Evolutionary conservation across 2,113 vertebrate genomes (phyloP), one percentile per base, ranked within the genome.

Genomic region (Mugil cephalus): DNA sequence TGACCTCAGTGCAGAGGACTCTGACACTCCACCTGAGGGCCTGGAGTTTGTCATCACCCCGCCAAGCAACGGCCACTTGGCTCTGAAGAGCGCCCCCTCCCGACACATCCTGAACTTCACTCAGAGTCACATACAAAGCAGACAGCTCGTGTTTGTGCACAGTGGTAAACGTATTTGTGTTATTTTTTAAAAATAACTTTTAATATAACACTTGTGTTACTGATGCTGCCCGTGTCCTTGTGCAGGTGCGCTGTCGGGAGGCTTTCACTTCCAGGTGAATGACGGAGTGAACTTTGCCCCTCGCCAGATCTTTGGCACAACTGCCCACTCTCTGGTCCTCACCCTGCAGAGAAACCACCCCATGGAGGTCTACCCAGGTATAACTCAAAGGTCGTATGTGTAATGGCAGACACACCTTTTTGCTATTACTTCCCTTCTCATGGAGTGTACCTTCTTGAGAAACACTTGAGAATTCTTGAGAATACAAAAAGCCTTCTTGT

Each of bases 201-300:
- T 14, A 12, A 8, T 12, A 10, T 6, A 18, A 46, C 10, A 24
- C 10, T 38, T 3, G n/a, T 34, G 7, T 50, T 56, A 18, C 39
- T 36, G 47, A 46, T 69, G 5, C 61, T 39, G 12, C 43, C 10
- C 8, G 12, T 21, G 6, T 42, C 39, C n/a, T 34, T 67, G 14
- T 84, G 17, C 80, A 98, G 97, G 97, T 79, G 77, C 94, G 14
- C 65, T 91, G 84, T 94, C 94, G 1, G 96, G 96, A 65, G 94
- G 95, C 34, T 99, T 97, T 90, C 96, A 55, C 84, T 98, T 98
- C 76, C 95, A 97, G 77, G 94, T 97, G 54, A 97, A 95, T 12
- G 96, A 98, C 11, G 96, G 96, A 8, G 79, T 96, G 80, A 97
- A 97, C 85, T 95, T 95, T 61, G 93, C 95, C 74, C 93, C 95